Base-by-base conservation (phyloP, 2,888 invertebrate species). In the Caenorhabditis doughertyi region DNA sequence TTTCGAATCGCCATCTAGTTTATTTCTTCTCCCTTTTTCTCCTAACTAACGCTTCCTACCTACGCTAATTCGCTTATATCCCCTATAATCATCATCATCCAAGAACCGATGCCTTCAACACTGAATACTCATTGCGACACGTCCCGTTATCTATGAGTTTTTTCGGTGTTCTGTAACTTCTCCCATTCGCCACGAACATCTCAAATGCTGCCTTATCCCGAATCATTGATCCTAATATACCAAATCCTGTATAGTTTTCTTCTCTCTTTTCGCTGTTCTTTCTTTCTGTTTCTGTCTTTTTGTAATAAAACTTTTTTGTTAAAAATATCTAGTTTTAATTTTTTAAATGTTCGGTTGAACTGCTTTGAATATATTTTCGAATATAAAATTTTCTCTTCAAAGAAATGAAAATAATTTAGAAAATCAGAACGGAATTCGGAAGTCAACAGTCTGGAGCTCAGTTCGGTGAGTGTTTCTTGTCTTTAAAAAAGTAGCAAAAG, bases 1-100 rank as follows among this genome's bases (percentile, higher is more conserved):
- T 79, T 79, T 73, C 62, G 64, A 73, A 73, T 42, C 44, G 42
- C 47, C 39, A 64, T 64, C 47, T 73, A 73, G 73, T 55, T 72
- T 18, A 8, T 18, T 47, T 62, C 13, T 25, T 42, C 16, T n/a
- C 32, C 32, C 35, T 8, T 56, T 13, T 44, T 13, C 27, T 18
- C 21, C 16, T 3, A n/a, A 68, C 39, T 68, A 68, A 58, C 35
- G 56, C 56, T 21, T 58, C 70, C 39, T 58, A 42, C 18, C 58
- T 11, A 60, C 29, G 58, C 72, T 64, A 73, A 73, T 73, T 73
- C 73, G 64, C 64, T 65, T 47, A 5, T 65, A 64, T 73, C 49
- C n/a, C 32, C 25, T 39, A 65, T 21, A 21, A 49, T 21, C 49
- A 65, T 65, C 51, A 51, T 65, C 65, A 51, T 42, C 27, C 62